Conservation (phyloP, 2,888 invertebrate species). For the Pollenia griseotomentosa region DNA sequence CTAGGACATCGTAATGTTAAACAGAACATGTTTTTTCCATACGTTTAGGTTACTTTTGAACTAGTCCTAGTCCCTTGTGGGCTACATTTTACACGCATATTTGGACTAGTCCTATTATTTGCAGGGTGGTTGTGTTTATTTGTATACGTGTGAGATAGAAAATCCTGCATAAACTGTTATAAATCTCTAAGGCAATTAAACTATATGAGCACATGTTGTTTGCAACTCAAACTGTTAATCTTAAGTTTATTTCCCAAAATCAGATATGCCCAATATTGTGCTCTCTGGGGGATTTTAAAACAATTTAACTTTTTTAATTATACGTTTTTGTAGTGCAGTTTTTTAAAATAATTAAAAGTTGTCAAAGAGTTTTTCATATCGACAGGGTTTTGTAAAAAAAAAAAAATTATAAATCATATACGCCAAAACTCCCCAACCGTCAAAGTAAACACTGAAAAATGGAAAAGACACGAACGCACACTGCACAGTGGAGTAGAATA, state of each 20-base stretch:
- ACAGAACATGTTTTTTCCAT: too few relatives aligned
- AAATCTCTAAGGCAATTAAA: constrained; percentile 64
- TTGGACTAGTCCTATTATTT: too few relatives aligned
- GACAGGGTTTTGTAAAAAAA: not conserved
- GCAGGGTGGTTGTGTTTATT: not conserved
- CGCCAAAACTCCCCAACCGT: too few relatives aligned
- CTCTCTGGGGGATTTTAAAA: constrained; percentile 1
- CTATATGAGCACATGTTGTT: constrained; percentile 60
- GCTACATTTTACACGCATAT: too few relatives aligned
- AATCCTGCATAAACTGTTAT: constrained; percentile 55
- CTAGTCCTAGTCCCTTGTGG: too few relatives aligned
- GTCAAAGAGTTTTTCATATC: not conserved
- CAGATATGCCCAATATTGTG: constrained; percentile 16
- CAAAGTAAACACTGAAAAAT: too few relatives aligned
- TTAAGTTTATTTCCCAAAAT: constrained; percentile 30
- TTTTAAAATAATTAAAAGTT: not conserved
- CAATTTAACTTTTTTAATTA: constrained; percentile 8
- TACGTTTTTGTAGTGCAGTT: not conserved
- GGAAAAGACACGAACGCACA: too few relatives aligned
- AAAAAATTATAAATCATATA: too few relatives aligned
- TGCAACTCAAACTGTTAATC: constrained; percentile 58
- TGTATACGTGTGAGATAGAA: constrained; percentile 25
- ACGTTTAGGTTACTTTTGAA: too few relatives aligned
- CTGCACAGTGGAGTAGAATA: too few relatives aligned
- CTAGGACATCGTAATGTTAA: too few relatives aligned